These are phyloP conservation scores for Megaleporinus macrocephalus DNA, from an alignment of 2,113 vertebrate species.

Conservation along the genomic window DNA sequence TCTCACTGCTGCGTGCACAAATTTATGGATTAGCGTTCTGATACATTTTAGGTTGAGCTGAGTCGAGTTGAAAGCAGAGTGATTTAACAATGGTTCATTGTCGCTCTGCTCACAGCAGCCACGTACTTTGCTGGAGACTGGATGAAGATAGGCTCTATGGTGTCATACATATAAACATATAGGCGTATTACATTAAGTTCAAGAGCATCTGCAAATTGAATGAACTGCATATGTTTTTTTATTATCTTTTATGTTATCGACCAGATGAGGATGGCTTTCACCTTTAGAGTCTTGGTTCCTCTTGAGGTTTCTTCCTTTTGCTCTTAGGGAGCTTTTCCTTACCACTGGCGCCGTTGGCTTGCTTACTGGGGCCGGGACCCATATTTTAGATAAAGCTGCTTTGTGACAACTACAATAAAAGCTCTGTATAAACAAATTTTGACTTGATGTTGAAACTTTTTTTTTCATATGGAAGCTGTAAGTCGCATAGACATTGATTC, in stretches of 20 bases:
- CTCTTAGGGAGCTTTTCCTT: too few species aligned
- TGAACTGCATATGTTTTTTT: too few species aligned
- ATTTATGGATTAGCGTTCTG: neutral
- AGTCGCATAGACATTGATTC: neutral
- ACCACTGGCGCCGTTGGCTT: too few species aligned
- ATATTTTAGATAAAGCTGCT: too few species aligned
- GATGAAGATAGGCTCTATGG: neutral
- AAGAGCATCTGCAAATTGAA: too few species aligned
- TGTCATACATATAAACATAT: neutral
- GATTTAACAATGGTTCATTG: neutral
- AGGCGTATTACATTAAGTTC: neutral
- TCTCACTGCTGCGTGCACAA: slow-evolving; percentile 12
- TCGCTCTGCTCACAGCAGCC: neutral
- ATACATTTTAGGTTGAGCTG: slow-evolving; percentile 17
- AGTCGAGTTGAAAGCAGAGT: slow-evolving; percentile 9
- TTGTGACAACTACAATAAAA: too few species aligned
- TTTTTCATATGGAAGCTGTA: neutral
- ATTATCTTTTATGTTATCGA: too few species aligned
- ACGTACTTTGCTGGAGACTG: neutral
- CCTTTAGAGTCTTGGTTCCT: too few species aligned
- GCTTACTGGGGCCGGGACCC: too few species aligned
- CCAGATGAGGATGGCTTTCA: too few species aligned
- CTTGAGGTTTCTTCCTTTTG: too few species aligned
- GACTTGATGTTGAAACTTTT: neutral
- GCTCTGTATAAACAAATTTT: too few species aligned